Conservation (phyloP, 2,888 invertebrate genomes). For the Drosophila antonietae region DNA sequence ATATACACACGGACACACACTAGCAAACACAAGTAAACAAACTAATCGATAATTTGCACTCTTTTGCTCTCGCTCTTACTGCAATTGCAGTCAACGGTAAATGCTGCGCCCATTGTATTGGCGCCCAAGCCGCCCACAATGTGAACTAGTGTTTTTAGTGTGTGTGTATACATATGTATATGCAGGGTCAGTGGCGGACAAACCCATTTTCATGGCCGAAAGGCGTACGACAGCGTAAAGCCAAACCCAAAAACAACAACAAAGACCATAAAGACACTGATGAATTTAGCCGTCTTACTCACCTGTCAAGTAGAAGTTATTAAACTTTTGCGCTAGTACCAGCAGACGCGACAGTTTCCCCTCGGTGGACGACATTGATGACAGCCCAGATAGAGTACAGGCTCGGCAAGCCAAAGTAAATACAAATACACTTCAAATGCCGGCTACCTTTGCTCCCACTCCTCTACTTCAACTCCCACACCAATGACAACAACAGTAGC, state of each 20-base stretch:
- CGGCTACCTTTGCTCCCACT: conserved; percentile 61
- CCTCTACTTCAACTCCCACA: conserved; percentile 26
- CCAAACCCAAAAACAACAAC: conserved; percentile 17
- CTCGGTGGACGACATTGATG: conserved; percentile 82
- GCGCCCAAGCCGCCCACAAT: conserved; percentile 53
- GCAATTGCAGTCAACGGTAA: conserved; percentile 50
- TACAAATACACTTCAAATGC: conserved; percentile 57
- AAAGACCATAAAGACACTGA: conserved; percentile 18
- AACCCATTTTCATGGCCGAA: conserved; percentile 60
- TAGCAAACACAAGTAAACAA: conserved; percentile 51
- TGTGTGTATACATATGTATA: conserved; percentile 5
- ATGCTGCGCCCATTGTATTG: conserved; percentile 52
- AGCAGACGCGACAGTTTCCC: conserved; percentile 88
- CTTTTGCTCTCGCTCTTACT: conserved; percentile 45
- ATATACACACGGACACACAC: neutral
- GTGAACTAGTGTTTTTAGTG: conserved; percentile 15
- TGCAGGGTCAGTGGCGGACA: conserved; percentile 43
- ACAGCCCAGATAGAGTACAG: conserved; percentile 29
- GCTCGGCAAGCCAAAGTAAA: conserved; percentile 44
- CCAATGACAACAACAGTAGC: conserved; percentile 5
- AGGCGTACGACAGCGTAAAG: conserved; percentile 6
- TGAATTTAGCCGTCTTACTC: conserved; percentile 73
- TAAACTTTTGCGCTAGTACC: conserved; percentile 93
- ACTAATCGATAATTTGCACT: conserved; percentile 64
- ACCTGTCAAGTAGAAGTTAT: conserved; percentile 95